These are phyloP conservation scores for Gallinago stenura DNA, from an alignment of 2,797 vertebrate species.

Conservation along the genomic window DNA sequence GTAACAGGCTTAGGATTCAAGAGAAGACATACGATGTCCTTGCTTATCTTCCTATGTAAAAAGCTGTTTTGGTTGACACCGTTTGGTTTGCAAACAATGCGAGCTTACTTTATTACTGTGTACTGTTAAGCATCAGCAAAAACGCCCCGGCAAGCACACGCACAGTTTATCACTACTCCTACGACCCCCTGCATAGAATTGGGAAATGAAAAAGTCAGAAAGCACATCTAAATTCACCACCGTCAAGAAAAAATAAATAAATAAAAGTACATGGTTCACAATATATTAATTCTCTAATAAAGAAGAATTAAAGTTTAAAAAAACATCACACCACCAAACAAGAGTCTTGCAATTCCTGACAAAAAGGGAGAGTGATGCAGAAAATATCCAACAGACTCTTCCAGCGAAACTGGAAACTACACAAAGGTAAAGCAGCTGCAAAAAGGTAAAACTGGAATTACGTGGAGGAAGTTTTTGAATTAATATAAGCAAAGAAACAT, in stretches of 20 bases:
- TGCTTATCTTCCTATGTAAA: neutral
- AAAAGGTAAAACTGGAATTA: neutral
- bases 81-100: neutral
- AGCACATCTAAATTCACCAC: neutral
- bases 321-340: neutral
- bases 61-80: neutral
- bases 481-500: neutral
- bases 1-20: neutral
- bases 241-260: neutral
- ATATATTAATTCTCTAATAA: neutral
- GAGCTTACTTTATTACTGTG: neutral
- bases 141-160: neutral
- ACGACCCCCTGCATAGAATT: neutral
- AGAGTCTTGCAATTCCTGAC: neutral
- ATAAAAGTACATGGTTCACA: neutral
- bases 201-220: slow-evolving; percentile 6
- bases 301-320: neutral
- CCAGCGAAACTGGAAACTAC: neutral
- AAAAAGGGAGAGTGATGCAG: neutral
- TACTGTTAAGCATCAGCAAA: neutral
- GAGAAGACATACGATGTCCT: neutral
- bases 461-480: neutral
- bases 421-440: neutral
- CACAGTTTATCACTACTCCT: neutral
- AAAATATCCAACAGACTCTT: neutral